Percentiles rank a stretch among this genome's conserved stretches.
These are phyloP conservation scores for Lophius piscatorius DNA, from an alignment of 2,113 vertebrate species.

Conservation along the genomic window DNA sequence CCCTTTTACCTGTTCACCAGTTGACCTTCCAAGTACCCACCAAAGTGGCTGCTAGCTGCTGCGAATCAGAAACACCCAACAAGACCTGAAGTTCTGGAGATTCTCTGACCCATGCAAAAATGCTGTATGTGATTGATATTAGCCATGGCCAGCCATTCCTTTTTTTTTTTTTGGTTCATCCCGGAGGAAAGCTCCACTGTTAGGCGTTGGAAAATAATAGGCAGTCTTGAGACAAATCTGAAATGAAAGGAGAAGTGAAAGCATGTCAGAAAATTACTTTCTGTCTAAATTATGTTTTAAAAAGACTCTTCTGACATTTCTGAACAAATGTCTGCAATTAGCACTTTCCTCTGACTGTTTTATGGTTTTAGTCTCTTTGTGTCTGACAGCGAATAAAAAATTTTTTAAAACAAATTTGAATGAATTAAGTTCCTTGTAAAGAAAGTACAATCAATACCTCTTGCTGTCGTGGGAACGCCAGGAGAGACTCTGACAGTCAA, in stretches of 20 bases:
- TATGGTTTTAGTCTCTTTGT: slow-evolving; percentile 16
- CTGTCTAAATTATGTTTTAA: slow-evolving; percentile 39
- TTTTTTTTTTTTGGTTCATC: slow-evolving; percentile 39
- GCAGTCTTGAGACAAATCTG: slow-evolving; percentile 62
- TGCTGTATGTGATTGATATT: slow-evolving; percentile 19
- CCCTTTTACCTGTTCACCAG: no score
- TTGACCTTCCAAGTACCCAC: no score
- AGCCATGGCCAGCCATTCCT: slow-evolving; percentile 25
- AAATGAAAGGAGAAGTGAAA: slow-evolving; percentile 62
- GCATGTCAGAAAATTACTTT: slow-evolving; percentile 66
- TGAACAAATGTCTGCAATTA: slow-evolving; percentile 34
- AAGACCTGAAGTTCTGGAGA: no score
- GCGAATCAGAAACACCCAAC: no score
- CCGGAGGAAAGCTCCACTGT: slow-evolving; percentile 30
- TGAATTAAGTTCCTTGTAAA: slow-evolving; percentile 18
- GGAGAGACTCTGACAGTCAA: slow-evolving; percentile 40
- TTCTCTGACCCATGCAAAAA: no score
- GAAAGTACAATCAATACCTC: slow-evolving; percentile 31
- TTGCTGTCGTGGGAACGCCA: slow-evolving; percentile 18
- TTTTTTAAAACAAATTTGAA: slow-evolving; percentile 30
- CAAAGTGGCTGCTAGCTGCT: no score
- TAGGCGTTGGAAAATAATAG: slow-evolving; percentile 66
- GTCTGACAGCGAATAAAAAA: slow-evolving; percentile 4
- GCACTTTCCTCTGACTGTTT: slow-evolving; percentile 11
- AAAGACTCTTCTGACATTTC: slow-evolving; percentile 28